Evolutionary conservation across 2,888 invertebrate species (phyloP), one percentile per base, ranked within the genome.

Genomic region (Euphydryas editha): DNA sequence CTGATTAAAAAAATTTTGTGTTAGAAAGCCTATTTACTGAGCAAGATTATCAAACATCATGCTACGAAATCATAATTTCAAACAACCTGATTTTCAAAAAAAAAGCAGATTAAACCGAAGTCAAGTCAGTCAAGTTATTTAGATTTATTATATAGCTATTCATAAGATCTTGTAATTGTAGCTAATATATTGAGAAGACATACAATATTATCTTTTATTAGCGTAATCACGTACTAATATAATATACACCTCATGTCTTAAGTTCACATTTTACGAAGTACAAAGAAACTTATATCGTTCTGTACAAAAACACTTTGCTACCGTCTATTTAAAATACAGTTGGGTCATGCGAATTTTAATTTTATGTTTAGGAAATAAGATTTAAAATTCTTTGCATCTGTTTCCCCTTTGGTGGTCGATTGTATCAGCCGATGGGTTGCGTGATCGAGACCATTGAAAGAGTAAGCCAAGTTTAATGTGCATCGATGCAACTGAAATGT

Each of bases 371-470:
- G 39, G 39, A 10, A 2, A 15, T 39, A 66, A 15, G 69, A 20
- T 57, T 44, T 56, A 37, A 49, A 39, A 60, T 49, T 3, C 6
- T n/a, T 24, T 24, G 2, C 51, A 51, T 3, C 39, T 21, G 5
- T 59, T 42, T 13, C 17, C 42, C n/a, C n/a, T 24, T 49, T 62
- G 66, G 59, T 68, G 62, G 65, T 59, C 68, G 64, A 66, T 69
- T 62, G 56, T 67, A 55, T 49, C 72, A 64, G 58, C 54, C 65
- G 64, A 68, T 63, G 67, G 67, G 75, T 82, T 76, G 82, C 83
- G 83, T 83, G 83, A 77, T 78, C 74, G 68, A 78, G 80, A 73
- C 76, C 72, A 79, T 82, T 77, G 76, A 75, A 75, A 68, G 74
- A 72, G 71, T 75, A 67, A 67, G 68, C 57, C 61, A 59, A 49